A percentile compares a stretch with the other conserved stretches of the same genome.
Evolutionary conservation across 1,140 invertebrate genomes (phyloP).

Genomic region (Drosophila pandora): DNA sequence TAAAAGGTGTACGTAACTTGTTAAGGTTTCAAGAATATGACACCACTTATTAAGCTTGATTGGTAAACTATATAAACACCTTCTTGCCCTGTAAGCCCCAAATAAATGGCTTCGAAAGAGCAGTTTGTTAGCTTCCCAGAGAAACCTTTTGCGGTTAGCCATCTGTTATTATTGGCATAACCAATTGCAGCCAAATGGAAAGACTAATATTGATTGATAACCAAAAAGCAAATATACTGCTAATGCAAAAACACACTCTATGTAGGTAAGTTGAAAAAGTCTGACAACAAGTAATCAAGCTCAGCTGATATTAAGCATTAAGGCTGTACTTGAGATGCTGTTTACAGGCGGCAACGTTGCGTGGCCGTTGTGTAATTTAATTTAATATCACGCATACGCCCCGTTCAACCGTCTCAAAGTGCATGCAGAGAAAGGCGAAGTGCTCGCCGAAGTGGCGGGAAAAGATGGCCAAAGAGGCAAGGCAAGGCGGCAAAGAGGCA

Average conservation of each 20-base stretch:
- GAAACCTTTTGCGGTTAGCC: not conserved
- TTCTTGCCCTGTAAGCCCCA: not conserved
- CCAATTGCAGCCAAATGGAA: not conserved
- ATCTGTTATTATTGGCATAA: conserved; percentile 3
- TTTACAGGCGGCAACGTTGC: conserved; percentile 9
- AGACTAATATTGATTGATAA: conserved; percentile 4
- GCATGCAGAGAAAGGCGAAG: conserved; percentile 3
- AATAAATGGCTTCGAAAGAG: not conserved
- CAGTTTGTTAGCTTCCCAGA: not conserved
- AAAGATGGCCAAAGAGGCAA: not conserved
- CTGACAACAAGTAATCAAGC: conserved; percentile 12
- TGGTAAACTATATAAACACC: no score
- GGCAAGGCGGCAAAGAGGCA: not conserved
- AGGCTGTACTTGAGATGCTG: not conserved
- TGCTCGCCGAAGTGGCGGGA: not conserved
- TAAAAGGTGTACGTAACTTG: no score
- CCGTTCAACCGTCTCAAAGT: conserved; percentile 17
- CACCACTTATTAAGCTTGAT: no score
- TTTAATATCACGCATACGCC: conserved; percentile 46
- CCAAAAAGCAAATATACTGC: not conserved
- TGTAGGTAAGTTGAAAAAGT: not conserved
- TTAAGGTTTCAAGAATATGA: no score
- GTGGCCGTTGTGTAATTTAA: conserved; percentile 28
- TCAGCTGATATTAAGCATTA: not conserved
- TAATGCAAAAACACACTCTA: not conserved